Evolutionary conservation across 2,113 vertebrate genomes (phyloP), one percentile per base, ranked within the genome.

Genomic region (Puffinus mauretanicus): DNA sequence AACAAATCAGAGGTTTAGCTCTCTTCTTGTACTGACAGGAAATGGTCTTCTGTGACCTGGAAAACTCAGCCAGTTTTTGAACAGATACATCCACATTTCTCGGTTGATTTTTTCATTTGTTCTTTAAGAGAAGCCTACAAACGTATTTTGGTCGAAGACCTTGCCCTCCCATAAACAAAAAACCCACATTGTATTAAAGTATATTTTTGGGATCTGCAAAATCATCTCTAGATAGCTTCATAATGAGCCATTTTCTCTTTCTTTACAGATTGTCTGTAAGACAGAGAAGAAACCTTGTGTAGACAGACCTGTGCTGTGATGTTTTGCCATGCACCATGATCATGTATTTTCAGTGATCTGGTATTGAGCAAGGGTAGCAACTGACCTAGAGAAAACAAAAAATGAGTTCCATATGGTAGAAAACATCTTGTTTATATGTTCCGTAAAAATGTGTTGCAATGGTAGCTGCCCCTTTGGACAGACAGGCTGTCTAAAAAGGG

Each of bases 21-120:
- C 44, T 81, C 49, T 82, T 94, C 93, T 78, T 80, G 36, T 85
- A 82, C 51, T 81, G 60, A 54, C 82, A 91, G 75, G n/a, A 94
- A 94, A 95, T 42, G 47, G 62, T 88, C 75, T 94, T 90, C 94
- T 81, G 58, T 95, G 85, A 97, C 94, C 91, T 96, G 87, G 82
- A 95, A 97, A 97, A 90, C 67, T 79, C 89, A 80, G 84, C 75
- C 94, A 88, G 78, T 70, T 95, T 96, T 64, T 90, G 62, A 88
- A 70, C 13, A 71, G 42, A 85, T 51, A 60, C 9, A 75, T 55
- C 24, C 19, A 1, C 17, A 29, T 75, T 86, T 93, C 62, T 95
- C 36, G 1, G 44, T 40, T 91, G 54, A 44, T 65, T 86, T 91
- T 57, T 69, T 54, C 2, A n/a, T 61, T 78, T 82, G 10, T 46